Evolutionary conservation across 2,797 vertebrate species (phyloP).

Genomic region (Champsocephalus gunnari): DNA sequence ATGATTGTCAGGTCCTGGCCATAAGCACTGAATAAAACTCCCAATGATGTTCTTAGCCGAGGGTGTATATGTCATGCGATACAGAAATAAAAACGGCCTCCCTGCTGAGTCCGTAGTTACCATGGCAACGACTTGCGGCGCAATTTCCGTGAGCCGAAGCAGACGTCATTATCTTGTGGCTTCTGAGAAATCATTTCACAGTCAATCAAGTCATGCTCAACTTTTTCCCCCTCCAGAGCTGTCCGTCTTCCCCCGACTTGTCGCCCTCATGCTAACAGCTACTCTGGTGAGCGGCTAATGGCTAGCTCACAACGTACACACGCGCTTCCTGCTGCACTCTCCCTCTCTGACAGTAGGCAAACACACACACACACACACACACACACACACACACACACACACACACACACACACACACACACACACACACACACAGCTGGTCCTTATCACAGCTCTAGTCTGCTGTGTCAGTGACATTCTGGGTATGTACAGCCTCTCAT

Average conservation of each 20-base stretch:
- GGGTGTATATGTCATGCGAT: constrained; percentile 27
- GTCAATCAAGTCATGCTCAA: constrained; percentile 20
- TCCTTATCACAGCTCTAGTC: constrained; percentile 45
- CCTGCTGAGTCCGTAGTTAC: constrained; percentile 37
- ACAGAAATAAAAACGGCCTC: constrained; percentile 20
- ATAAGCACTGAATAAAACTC: constrained; percentile 20
- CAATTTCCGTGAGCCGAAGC: constrained; percentile 29
- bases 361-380: not conserved
- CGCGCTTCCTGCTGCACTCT: not conserved
- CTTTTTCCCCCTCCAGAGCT: constrained; percentile 7
- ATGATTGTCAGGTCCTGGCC: constrained; percentile 11
- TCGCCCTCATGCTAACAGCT: constrained; percentile 1
- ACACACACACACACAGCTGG: constrained; percentile 14
- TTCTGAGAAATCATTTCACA: constrained; percentile 19
- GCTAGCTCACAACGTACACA: constrained; percentile 24
- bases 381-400: too few species aligned
- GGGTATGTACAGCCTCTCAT: constrained; percentile 50
- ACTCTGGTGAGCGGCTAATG: constrained; percentile 30
- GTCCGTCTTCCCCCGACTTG: constrained; percentile 3
- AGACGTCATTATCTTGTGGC: constrained; percentile 37
- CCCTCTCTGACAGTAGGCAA: constrained; percentile 17
- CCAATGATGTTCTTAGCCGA: constrained; percentile 18
- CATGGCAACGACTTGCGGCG: constrained; percentile 36
- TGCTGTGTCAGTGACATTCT: constrained; percentile 59
- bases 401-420: not conserved